Conservation (phyloP, 2,888 invertebrate genomes). For the Rhagium mordax region DNA sequence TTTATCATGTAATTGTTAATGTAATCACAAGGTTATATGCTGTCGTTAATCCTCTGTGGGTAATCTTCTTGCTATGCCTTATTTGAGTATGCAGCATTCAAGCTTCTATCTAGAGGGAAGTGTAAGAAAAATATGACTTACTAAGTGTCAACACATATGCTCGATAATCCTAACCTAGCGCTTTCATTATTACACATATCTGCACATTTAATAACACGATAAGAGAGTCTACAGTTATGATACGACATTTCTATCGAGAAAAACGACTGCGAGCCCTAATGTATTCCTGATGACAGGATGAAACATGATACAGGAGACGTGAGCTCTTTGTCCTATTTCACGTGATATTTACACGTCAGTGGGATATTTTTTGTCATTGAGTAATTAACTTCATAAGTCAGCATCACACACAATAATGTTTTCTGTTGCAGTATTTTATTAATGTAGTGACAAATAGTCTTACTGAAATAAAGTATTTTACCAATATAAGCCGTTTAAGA, state of each 20-base stretch:
- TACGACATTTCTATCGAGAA: background rate
- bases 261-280: slow-evolving; percentile 2
- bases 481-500: background rate
- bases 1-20: too few relatives aligned
- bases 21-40: too few relatives aligned
- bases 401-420: background rate
- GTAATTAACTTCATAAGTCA: background rate
- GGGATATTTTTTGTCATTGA: background rate
- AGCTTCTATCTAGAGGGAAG: background rate
- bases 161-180: background rate
- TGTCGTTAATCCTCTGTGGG: too few relatives aligned
- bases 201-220: background rate
- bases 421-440: background rate
- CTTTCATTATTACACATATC: background rate
- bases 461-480: background rate
- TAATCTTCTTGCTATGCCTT: too few relatives aligned
- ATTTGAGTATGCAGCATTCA: too few relatives aligned
- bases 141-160: background rate
- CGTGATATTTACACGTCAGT: background rate
- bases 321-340: background rate
- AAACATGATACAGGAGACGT: slow-evolving; percentile 16
- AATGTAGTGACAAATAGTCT: background rate
- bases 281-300: slow-evolving; percentile 21
- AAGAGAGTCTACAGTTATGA: background rate
- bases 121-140: background rate